Percentiles rank a stretch among this genome's conserved stretches.
These are phyloP conservation scores for Drosophila atripex DNA, from an alignment of 2,888 invertebrate genomes.

Conservation along the genomic window DNA sequence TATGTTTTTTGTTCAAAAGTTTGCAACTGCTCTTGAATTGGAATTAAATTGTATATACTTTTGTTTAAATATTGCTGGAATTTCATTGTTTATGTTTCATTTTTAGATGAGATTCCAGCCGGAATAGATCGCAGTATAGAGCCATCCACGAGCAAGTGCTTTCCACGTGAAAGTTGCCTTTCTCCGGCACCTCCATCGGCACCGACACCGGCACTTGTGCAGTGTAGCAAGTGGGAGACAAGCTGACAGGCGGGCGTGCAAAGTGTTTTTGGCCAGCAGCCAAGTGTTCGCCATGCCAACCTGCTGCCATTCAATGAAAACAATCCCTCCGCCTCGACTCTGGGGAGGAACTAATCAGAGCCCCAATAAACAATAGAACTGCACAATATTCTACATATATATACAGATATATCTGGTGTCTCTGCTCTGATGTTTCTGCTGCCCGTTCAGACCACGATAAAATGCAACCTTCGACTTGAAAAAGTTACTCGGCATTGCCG, in stretches of 20 bases:
- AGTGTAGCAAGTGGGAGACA: conserved; percentile 38
- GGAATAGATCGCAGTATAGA: background rate
- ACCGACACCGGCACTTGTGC: conserved; percentile 13
- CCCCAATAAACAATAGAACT: conserved; percentile 64
- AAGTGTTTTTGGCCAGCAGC: conserved; percentile 64
- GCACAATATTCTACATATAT: conserved; percentile 13
- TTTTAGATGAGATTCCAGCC: background rate
- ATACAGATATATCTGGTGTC: background rate
- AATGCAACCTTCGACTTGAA: conserved; percentile 78
- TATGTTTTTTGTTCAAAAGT: background rate
- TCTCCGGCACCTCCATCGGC: conserved; percentile 10
- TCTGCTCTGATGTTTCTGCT: conserved; percentile 29
- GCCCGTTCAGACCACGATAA: conserved; percentile 53
- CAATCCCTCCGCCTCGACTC: conserved; percentile 26
- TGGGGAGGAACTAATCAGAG: conserved; percentile 53
- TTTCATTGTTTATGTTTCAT: background rate
- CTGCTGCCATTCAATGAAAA: conserved; percentile 41
- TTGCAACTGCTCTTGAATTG: background rate
- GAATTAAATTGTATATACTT: background rate
- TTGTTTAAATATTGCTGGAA: background rate
- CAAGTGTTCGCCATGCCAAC: conserved; percentile 63
- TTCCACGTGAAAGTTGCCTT: conserved; percentile 29
- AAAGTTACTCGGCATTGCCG: conserved; percentile 36
- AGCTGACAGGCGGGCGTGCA: conserved; percentile 35
- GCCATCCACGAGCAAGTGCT: background rate